Base-by-base conservation (phyloP, 2,113 vertebrate genomes). In the Pygathrix nemaeus region DNA sequence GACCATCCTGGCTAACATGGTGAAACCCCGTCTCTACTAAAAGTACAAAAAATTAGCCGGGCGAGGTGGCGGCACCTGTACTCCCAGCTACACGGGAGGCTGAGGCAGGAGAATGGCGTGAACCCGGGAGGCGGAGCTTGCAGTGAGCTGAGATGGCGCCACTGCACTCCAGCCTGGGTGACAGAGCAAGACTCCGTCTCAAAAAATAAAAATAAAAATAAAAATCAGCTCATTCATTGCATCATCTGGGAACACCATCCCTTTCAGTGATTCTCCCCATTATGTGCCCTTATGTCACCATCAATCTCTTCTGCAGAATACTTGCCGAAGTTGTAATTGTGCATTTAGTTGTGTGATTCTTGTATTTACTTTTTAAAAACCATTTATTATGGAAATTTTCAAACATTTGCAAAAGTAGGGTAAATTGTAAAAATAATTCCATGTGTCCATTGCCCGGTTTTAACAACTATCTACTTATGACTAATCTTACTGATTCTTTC, bases 11-110 rank as follows among this genome's bases (percentile, higher is more conserved):
- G 52, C 17, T 6, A 52, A 52, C 52, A 52, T 1, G 52, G 52
- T 55, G 17, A 55, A 20, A 55, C 17, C 17, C 52, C 6, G 1
- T 55, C 17, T 55, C 52, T 55, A 55, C 6, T 18, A 18, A 55
- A 55, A 55, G 0, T 55, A 55, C 52, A 55, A 55, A 55, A 55
- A 55, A 50, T 2, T 55, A 55, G 5, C 52, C 2, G 6, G 52
- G 17, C 6, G 0, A 0, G 17, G 52, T 55, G 52, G 52, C 6
- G 6, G 0, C 0, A 0, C 17, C 52, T 18, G 52, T 55, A 55
- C 0, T 55, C 6, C 52, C 17, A 55, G 52, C 52, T 55, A 55
- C 52, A 20, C 18, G 52, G 52, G 52, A 55, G 52, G 52, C 52
- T 20, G 17, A 55, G 52, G 52, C 52, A 7, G 52, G 52, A 55